Base-by-base conservation (phyloP, 2,888 invertebrate genomes). In the Gasteruption jaculator region DNA sequence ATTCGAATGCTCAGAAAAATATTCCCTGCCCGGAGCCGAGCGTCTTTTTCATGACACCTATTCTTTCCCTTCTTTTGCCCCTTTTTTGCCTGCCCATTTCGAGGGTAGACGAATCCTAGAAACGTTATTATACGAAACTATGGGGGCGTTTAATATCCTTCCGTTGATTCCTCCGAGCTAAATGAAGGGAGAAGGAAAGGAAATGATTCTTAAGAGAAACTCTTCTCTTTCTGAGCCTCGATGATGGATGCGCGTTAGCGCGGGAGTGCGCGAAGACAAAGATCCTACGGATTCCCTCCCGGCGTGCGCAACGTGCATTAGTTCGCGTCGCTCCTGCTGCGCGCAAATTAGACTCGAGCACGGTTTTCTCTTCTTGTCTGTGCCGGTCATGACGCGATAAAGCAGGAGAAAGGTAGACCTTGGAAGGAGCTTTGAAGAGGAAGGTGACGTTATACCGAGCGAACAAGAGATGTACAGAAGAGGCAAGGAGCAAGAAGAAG, bases 311-410 rank as follows among this genome's bases (percentile, higher is more conserved):
- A 52, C 58, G 55, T 54, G 61, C 67, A 66, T 68, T 67, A 62
- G 66, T 66, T 64, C 58, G 63, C 60, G 63, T 65, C 59, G 65
- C 63, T 61, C 68, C 67, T 49, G 68, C 68, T 68, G 67, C 42
- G 68, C 60, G 63, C 62, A 68, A 68, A 68, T 68, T 68, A 66
- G 65, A 65, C 56, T 59, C 57, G 48, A 53, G 56, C 53, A 54
- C 52, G 42, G 34, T 43, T 29, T 42, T 37, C 38, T 36, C 46
- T 34, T 41, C 34, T n/a, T 22, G 7, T 26, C 41, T 37, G 22
- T 29, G 8, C 18, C 29, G 29, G 7, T 22, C 24, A 8, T n/a
- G 7, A 7, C n/a, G 24, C 24, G 7, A 8, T 22, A n/a, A 22
- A n/a, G 8, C 26, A 14, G 26, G 26, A 5, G n/a, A n/a, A n/a